Evolutionary conservation across 2,797 vertebrate genomes (phyloP).

Genomic region (Hafferia zeledoni): DNA sequence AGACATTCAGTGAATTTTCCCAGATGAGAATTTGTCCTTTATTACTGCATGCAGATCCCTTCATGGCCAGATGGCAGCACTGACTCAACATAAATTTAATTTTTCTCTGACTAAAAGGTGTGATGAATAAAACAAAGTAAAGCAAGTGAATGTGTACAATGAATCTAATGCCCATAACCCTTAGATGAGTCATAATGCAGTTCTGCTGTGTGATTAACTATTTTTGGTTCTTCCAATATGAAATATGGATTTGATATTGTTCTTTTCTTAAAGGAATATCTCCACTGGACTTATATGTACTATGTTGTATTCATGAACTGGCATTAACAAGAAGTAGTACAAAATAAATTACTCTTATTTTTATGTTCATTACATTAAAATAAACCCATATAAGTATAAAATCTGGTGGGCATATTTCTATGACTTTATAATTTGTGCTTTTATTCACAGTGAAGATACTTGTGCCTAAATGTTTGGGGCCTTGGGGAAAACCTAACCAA

Average conservation of each 20-base stretch:
- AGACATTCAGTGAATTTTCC: background rate
- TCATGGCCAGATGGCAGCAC: conserved; percentile 40
- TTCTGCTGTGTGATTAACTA: background rate
- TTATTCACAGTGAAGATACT: background rate
- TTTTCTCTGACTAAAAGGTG: background rate
- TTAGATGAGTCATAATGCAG: background rate
- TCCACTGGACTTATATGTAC: background rate
- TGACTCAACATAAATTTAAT: background rate
- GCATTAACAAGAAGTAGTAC: background rate
- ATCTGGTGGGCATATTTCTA: background rate
- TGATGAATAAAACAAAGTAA: background rate
- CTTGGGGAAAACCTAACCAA: background rate
- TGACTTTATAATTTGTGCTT: background rate
- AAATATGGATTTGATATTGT: background rate
- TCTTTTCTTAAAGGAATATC: background rate
- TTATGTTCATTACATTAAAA: background rate
- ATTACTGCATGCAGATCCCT: background rate
- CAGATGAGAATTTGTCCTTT: background rate
- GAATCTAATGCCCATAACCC: background rate
- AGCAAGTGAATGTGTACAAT: background rate
- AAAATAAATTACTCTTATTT: background rate
- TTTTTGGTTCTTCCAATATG: background rate
- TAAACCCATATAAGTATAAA: background rate
- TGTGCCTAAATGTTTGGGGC: background rate
- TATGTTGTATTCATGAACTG: background rate